These are phyloP conservation scores for Sinocyclocheilus grahami DNA, from an alignment of 2,113 vertebrate species.

Conservation along the genomic window DNA sequence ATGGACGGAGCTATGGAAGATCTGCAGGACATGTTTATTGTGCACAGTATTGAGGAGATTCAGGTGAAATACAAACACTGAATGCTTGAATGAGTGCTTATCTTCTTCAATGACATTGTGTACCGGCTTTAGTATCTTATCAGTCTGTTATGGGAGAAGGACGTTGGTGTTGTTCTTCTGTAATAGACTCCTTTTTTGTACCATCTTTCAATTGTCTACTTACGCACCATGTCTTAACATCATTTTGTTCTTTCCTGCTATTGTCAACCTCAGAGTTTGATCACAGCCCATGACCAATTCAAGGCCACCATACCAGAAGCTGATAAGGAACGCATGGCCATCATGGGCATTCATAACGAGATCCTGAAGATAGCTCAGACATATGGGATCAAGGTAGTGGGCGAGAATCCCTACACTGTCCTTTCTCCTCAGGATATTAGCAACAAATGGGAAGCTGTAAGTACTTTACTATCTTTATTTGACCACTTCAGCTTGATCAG, in stretches of 20 bases:
- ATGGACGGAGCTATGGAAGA: constrained; percentile 86
- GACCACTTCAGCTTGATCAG: background rate
- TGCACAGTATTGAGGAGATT: constrained; percentile 87
- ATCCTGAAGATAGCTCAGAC: constrained; percentile 92
- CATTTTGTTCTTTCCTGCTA: background rate
- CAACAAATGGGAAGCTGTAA: constrained; percentile 87
- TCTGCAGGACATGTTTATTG: constrained; percentile 87
- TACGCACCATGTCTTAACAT: background rate
- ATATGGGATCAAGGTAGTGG: constrained; percentile 83
- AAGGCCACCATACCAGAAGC: constrained; percentile 89
- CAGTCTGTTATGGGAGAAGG: background rate
- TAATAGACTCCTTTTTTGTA: background rate
- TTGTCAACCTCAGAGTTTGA: constrained; percentile 75
- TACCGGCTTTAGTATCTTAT: background rate
- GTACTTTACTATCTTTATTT: constrained; percentile 54
- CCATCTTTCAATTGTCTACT: background rate
- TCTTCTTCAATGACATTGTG: background rate
- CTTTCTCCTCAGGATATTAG: constrained; percentile 81
- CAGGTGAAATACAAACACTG: constrained; percentile 68
- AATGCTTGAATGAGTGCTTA: background rate
- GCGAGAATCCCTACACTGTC: constrained; percentile 85
- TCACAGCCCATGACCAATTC: constrained; percentile 91
- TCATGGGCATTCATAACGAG: constrained; percentile 86
- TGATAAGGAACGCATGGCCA: constrained; percentile 87
- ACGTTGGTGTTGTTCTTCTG: background rate